These are phyloP conservation scores for Ptiloglossa arizonensis DNA, from an alignment of 1,140 invertebrate genomes.

Conservation along the genomic window DNA sequence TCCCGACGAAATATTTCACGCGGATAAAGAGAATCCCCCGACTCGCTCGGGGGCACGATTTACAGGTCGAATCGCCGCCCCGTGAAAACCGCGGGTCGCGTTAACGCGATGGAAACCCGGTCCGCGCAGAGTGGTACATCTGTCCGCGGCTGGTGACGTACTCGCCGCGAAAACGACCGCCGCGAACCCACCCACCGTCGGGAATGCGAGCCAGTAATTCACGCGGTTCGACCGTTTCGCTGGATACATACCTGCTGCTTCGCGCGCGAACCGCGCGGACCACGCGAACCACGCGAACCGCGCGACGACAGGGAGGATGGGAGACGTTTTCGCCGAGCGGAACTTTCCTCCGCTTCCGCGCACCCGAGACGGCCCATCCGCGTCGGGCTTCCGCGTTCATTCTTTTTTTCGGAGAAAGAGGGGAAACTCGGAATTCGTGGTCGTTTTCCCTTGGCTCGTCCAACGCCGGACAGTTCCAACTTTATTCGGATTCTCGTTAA, in stretches of 20 bases:
- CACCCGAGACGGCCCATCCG: too few relatives aligned
- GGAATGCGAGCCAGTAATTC: slow-evolving; percentile 71
- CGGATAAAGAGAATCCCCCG: slow-evolving; percentile 18
- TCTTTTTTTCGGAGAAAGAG: too few relatives aligned
- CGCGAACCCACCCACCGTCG: slow-evolving; percentile 42
- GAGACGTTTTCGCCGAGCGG: too few relatives aligned
- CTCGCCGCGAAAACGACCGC: slow-evolving; percentile 36
- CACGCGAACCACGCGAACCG: too few relatives aligned
- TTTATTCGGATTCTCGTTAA: too few relatives aligned
- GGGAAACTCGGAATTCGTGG: too few relatives aligned
- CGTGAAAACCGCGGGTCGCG: slow-evolving; percentile 28
- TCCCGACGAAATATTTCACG: slow-evolving; percentile 13
- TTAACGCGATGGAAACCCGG: slow-evolving; percentile 27
- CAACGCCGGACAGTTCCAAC: too few relatives aligned
- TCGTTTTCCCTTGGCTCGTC: too few relatives aligned
- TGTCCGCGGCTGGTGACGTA: slow-evolving; percentile 39
- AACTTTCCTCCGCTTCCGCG: too few relatives aligned
- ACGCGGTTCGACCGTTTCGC: slow-evolving; percentile 47
- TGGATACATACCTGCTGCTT: slow-evolving; percentile 15
- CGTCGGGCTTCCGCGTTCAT: too few relatives aligned
- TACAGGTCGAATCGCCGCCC: slow-evolving; percentile 13
- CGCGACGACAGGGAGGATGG: too few relatives aligned
- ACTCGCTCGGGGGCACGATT: slow-evolving; percentile 14
- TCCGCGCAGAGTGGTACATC: slow-evolving; percentile 12
- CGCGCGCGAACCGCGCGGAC: not conserved